phyloP scores from a whole-genome alignment of 2,797 vertebrate genomes.

The Bucorvus abyssinicus region DNA sequence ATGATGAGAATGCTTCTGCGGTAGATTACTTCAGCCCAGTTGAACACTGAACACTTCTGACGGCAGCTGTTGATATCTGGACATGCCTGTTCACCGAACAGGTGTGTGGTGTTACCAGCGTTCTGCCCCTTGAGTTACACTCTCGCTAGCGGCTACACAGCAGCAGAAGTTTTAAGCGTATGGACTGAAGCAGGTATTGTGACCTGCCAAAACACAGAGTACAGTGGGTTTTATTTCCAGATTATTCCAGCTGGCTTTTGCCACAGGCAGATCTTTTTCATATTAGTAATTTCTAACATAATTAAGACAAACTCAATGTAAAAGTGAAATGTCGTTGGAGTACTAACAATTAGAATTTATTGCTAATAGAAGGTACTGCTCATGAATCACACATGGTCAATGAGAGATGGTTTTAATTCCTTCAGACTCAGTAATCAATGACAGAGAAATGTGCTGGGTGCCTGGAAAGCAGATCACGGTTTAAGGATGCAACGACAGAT shows the following conservation, averaged over 20 bases:
- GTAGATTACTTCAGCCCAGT: not conserved
- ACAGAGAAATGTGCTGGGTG: not conserved
- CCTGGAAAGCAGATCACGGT: not conserved
- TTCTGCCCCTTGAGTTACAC: not conserved
- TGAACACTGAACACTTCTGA: not conserved
- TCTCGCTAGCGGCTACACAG: not conserved
- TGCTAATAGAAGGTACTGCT: not conserved
- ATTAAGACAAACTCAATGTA: slow-evolving; percentile 42
- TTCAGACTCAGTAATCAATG: not conserved
- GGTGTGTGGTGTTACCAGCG: not conserved
- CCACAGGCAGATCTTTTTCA: not conserved
- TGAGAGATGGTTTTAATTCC: not conserved
- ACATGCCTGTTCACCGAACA: not conserved
- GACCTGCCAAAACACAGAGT: not conserved
- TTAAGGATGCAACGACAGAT: not conserved
- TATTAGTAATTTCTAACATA: not conserved
- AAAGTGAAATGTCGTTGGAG: slow-evolving; percentile 23
- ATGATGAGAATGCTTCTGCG: not conserved
- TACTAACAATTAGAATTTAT: slow-evolving; percentile 27
- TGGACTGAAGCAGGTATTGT: not conserved
- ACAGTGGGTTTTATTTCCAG: not conserved
- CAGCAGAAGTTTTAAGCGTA: not conserved
- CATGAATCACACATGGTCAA: not conserved
- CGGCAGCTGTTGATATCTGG: not conserved
- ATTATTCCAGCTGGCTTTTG: slow-evolving; percentile 4